Conservation (phyloP, 2,113 vertebrate genomes). For the Xyrauchen texanus region DNA sequence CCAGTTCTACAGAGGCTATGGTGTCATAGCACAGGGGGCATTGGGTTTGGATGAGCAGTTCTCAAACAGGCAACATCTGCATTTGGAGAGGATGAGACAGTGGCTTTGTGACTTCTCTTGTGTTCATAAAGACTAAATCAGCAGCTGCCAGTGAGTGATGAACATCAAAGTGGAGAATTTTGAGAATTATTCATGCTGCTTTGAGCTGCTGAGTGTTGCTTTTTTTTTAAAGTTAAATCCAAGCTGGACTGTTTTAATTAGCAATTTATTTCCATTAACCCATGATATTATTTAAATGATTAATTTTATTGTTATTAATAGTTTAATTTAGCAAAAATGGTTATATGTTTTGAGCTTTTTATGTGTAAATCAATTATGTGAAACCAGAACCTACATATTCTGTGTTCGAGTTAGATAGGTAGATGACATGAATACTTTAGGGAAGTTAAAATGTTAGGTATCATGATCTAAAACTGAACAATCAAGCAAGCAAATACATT, state of each 20-base stretch:
- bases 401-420: too few species aligned
- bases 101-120: slow-evolving; percentile 4
- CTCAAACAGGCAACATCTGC: slow-evolving; percentile 36
- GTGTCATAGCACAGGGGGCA: slow-evolving; percentile 30
- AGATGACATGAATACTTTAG: too few species aligned
- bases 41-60: neutral
- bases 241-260: slow-evolving; percentile 7
- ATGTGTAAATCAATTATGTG: neutral
- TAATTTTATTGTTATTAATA: slow-evolving; percentile 3
- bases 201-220: slow-evolving; percentile 17
- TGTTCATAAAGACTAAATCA: slow-evolving; percentile 41
- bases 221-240: neutral
- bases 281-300: neutral
- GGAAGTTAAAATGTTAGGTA: too few species aligned
- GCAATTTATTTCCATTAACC: slow-evolving; percentile 11
- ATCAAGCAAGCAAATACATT: too few species aligned
- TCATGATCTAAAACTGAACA: too few species aligned
- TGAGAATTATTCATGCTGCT: slow-evolving; percentile 58
- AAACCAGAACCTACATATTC: too few species aligned
- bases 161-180: slow-evolving; percentile 60
- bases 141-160: slow-evolving; percentile 46
- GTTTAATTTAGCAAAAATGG: neutral
- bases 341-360: slow-evolving; percentile 1
- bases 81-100: slow-evolving; percentile 45
- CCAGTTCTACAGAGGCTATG: too few species aligned